Evolutionary conservation across 2,113 vertebrate genomes (phyloP).

Genomic region (Epinephelus cyanopodus): DNA sequence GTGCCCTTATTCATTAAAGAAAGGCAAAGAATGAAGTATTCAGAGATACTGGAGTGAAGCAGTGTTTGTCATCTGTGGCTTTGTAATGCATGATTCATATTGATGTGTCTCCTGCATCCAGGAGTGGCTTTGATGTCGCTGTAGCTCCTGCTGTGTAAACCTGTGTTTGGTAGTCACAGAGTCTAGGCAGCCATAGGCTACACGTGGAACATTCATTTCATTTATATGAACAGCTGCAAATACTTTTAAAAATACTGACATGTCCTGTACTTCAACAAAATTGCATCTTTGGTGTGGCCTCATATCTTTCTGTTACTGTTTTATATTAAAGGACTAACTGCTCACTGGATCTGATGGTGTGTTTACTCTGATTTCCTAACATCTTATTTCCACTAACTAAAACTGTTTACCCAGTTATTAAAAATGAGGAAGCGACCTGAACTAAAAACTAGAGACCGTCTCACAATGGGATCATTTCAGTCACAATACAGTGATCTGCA

Average conservation of each 20-base stretch:
- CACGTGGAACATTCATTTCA: conserved; percentile 48
- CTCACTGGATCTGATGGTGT: neutral
- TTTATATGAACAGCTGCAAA: conserved; percentile 37
- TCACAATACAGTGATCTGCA: too few relatives aligned
- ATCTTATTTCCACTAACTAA: too few relatives aligned
- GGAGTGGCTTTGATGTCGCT: conserved; percentile 7
- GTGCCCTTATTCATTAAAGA: neutral
- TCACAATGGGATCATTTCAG: too few relatives aligned
- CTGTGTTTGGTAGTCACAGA: conserved; percentile 52
- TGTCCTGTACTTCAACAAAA: conserved; percentile 65
- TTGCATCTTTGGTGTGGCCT: conserved; percentile 79
- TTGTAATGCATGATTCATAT: conserved; percentile 50
- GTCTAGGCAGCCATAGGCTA: conserved; percentile 28
- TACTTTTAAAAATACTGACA: conserved; percentile 24
- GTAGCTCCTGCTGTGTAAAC: conserved; percentile 50
- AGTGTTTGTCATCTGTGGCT: conserved; percentile 8
- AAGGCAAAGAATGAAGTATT: neutral
- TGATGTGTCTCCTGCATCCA: conserved; percentile 19
- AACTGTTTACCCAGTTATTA: too few relatives aligned
- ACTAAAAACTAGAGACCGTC: too few relatives aligned
- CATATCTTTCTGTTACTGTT: conserved; percentile 79
- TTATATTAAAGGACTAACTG: conserved; percentile 82
- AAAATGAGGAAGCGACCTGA: too few relatives aligned
- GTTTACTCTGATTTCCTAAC: neutral
- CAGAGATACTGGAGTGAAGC: neutral